Conservation (phyloP, 2,888 invertebrate species). For the Mayetiola destructor region DNA sequence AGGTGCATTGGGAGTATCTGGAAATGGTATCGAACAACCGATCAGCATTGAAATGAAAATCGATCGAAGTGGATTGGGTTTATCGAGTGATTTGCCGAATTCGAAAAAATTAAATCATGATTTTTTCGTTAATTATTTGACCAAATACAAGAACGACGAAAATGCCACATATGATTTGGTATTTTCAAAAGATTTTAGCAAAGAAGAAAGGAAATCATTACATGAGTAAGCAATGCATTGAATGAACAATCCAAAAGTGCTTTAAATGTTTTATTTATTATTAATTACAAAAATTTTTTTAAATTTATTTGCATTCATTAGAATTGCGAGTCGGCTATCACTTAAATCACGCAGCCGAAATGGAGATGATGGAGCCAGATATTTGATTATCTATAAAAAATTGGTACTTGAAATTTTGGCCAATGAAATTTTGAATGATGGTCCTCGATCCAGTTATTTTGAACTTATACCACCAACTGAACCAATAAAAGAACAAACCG, state of each 20-base stretch:
- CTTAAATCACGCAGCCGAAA: slow-evolving; percentile 41
- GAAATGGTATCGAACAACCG: slow-evolving; percentile 50
- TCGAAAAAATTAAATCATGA: neutral
- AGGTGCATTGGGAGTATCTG: slow-evolving; percentile 49
- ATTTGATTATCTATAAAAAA: slow-evolving; percentile 30
- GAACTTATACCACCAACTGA: slow-evolving; percentile 9
- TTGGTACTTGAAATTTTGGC: slow-evolving; percentile 9
- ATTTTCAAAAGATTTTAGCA: slow-evolving; percentile 44
- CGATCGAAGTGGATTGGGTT: slow-evolving; percentile 31
- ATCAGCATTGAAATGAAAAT: slow-evolving; percentile 33
- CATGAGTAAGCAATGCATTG: slow-evolving; percentile 40
- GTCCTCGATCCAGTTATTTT: neutral
- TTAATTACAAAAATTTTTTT: neutral
- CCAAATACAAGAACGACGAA: slow-evolving; percentile 27
- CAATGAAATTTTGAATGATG: slow-evolving; percentile 14
- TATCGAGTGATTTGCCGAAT: neutral
- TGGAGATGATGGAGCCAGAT: slow-evolving; percentile 30
- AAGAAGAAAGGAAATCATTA: slow-evolving; percentile 46
- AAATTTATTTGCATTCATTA: slow-evolving; percentile 18
- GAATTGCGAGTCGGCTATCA: slow-evolving; percentile 35
- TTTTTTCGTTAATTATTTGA: slow-evolving; percentile 6
- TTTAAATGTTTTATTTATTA: neutral
- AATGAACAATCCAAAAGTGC: slow-evolving; percentile 23
- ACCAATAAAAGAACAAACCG: neutral
- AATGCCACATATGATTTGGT: slow-evolving; percentile 43